phyloP scores from a whole-genome alignment of 2,113 vertebrate genomes.

The Oreochromis aureus region DNA sequence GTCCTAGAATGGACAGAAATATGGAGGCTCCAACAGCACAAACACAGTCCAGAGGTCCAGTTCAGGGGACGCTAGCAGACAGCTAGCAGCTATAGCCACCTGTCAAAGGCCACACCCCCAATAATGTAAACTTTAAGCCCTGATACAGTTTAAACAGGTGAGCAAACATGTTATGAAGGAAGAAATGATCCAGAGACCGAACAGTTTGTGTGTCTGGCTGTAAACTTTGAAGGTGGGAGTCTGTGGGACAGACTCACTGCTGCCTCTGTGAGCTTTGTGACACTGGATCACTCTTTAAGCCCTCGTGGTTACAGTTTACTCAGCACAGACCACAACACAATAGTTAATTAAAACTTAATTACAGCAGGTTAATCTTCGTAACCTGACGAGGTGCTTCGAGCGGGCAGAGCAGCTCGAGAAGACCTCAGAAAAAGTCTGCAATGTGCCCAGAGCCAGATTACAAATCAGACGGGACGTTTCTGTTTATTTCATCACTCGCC shows the following conservation, averaged over 20 bases:
- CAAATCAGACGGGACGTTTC: not conserved
- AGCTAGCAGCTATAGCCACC: not conserved
- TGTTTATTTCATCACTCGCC: not conserved
- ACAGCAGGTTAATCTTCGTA: not conserved
- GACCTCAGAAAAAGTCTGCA: not conserved
- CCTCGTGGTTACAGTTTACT: not conserved
- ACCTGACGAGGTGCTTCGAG: not conserved
- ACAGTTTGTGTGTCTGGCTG: not conserved
- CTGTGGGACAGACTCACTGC: not conserved
- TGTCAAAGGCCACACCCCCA: not conserved
- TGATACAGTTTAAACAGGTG: not conserved
- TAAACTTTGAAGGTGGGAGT: not conserved
- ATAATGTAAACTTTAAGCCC: not conserved
- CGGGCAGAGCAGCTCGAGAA: accelerated
- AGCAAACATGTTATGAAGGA: not conserved
- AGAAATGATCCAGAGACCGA: not conserved
- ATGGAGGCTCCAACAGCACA: not conserved
- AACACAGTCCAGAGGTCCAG: not conserved
- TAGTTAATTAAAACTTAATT: not conserved
- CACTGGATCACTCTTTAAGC: not conserved
- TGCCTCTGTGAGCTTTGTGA: not conserved
- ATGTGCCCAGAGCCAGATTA: not conserved
- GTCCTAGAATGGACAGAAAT: not conserved
- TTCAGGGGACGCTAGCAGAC: not conserved
- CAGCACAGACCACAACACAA: not conserved